Conservation (phyloP, 1,140 invertebrate species). For the Rhopalosiphum maidis region DNA sequence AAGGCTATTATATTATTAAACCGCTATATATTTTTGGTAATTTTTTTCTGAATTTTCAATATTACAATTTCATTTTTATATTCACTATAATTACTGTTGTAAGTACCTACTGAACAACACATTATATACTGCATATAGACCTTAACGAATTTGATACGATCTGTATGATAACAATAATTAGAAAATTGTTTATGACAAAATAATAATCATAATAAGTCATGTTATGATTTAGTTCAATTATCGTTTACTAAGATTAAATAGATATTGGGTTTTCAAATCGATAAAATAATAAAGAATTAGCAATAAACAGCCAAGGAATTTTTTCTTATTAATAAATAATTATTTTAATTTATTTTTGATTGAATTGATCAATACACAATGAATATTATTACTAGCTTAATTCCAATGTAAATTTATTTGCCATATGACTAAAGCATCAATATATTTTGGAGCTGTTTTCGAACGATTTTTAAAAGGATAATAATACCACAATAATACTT, state of each 20-base stretch:
- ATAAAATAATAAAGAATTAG: not conserved
- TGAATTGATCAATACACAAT: not conserved
- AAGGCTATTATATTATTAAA: conserved; percentile 5
- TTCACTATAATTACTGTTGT: not conserved
- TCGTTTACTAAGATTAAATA: not conserved
- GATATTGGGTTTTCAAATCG: not conserved
- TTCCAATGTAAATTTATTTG: not conserved
- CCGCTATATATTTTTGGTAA: not conserved
- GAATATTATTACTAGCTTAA: not conserved
- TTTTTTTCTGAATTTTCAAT: not conserved
- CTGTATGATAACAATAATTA: not conserved
- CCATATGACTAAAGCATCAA: not conserved
- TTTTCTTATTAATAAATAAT: not conserved
- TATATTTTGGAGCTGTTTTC: not conserved
- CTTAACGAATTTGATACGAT: not conserved
- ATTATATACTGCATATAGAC: not conserved
- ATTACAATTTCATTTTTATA: not conserved
- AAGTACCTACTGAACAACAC: not conserved
- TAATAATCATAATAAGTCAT: not conserved
- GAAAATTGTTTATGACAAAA: not conserved
- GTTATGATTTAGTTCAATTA: not conserved
- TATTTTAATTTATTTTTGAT: not conserved
- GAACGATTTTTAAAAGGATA: not conserved
- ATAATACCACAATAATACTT: not conserved
- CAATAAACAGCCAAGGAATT: not conserved